A percentile compares a stretch with the other conserved stretches of the same genome.
Conservation (phyloP, 1,140 invertebrate species). For the Pachypeltis micranthus region DNA sequence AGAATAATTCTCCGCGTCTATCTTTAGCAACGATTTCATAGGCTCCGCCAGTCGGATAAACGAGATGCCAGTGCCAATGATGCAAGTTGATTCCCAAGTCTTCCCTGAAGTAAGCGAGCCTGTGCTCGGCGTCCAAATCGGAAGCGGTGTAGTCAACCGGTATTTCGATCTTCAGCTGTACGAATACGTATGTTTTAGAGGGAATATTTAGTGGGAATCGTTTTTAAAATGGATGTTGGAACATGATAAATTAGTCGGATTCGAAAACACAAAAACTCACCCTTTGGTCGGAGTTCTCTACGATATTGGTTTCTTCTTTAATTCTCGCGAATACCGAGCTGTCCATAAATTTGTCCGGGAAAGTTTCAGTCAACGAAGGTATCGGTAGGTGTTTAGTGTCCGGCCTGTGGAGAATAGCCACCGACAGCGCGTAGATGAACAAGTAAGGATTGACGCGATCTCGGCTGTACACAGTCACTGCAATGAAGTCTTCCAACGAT, state of each 20-base stretch:
- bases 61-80: constrained; percentile 61
- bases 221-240: not conserved
- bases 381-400: constrained; percentile 59
- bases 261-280: constrained; percentile 39
- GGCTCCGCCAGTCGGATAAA: constrained; percentile 34
- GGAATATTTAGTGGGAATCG: too few relatives aligned
- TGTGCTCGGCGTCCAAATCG: constrained; percentile 58
- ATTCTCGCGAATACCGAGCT: constrained; percentile 52
- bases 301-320: constrained; percentile 52
- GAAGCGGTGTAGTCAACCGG: constrained; percentile 60
- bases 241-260: too few relatives aligned
- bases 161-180: constrained; percentile 47
- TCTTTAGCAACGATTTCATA: constrained; percentile 49
- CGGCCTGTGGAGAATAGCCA: constrained; percentile 57
- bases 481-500: constrained; percentile 54
- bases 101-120: constrained; percentile 57
- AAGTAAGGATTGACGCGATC: constrained; percentile 62
- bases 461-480: constrained; percentile 54
- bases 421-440: constrained; percentile 64
- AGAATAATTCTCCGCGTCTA: constrained; percentile 61
- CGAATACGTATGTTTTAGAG: too few relatives aligned
- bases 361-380: constrained; percentile 55
- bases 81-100: constrained; percentile 60
- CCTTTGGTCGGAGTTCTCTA: constrained; percentile 43
- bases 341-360: constrained; percentile 68